Evolutionary conservation across 2,113 vertebrate species (phyloP), one percentile per base, ranked within the genome.

Genomic region (Oncorhynchus masou): DNA sequence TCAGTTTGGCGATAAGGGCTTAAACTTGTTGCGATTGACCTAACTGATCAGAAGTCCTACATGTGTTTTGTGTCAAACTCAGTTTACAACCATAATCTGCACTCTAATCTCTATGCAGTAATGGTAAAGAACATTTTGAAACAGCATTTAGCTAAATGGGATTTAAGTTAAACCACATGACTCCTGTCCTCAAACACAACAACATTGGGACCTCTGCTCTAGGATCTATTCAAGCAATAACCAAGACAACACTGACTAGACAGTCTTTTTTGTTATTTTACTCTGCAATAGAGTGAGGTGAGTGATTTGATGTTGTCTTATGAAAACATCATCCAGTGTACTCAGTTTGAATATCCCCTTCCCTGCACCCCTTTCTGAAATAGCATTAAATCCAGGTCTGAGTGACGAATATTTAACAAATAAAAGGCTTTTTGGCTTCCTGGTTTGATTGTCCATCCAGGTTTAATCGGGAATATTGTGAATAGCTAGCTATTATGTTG

Each of bases 401-500:
- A 57, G 74, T 84, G 82, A 88, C 80, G 81, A 87, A 85, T 88
- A 87, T 85, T 80, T 75, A 70, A 81, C 81, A 77, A 91, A 89
- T 88, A 85, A 91, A 91, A 91, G 88, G 76, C 86, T 90, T 90
- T 91, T 86, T 92, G 90, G 90, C 87, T 80, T 73, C 34, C 29
- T n/a, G 29, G 79, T 80, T 78, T 74, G 71, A 81, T 82, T 54
- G 77, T 82, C 83, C 83, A 70, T 85, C 86, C 86, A 85, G 76
- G 82, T 90, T 91, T 93, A 94, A 93, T 94, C 88, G 89, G 78
- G 85, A 87, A 85, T 90, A 91, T 91, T 90, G 90, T 84, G 84
- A 85, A 81, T 77, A 48, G 80, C 74, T 88, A 82, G 84, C 87
- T 88, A 83, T 85, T 87, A 82, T 68, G 74, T 76, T 85, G 71